phyloP scores from a whole-genome alignment of 2,888 invertebrate species.

The Nudaria mundana region DNA sequence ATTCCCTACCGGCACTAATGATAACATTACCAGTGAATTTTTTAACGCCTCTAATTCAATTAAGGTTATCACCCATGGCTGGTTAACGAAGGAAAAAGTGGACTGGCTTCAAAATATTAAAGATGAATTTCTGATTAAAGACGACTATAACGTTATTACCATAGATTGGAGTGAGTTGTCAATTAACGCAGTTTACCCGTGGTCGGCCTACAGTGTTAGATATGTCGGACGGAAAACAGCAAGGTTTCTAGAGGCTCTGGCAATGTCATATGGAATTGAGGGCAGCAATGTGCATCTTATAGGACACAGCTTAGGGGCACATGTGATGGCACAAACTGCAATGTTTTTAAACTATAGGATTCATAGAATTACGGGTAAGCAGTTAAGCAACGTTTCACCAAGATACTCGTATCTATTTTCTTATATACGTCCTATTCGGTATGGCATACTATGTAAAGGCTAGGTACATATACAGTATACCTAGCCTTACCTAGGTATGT shows the following conservation, averaged over 20 bases:
- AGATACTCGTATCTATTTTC: too few species aligned
- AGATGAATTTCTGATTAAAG: constrained; percentile 54
- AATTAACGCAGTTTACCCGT: constrained; percentile 59
- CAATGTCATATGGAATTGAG: constrained; percentile 34
- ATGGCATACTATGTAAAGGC: not conserved
- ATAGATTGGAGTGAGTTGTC: constrained; percentile 73
- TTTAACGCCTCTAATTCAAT: constrained; percentile 65
- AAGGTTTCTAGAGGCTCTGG: constrained; percentile 47
- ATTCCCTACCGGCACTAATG: constrained; percentile 39
- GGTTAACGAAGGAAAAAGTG: constrained; percentile 64
- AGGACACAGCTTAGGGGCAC: constrained; percentile 82
- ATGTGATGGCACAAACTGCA: constrained; percentile 82
- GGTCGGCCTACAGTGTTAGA: constrained; percentile 65
- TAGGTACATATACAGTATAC: too few species aligned
- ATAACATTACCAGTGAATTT: constrained; percentile 43
- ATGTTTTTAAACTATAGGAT: constrained; percentile 64
- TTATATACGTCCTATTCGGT: not conserved
- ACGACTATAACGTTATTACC: constrained; percentile 73
- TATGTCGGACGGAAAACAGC: constrained; percentile 64
- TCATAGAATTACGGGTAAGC: constrained; percentile 81
- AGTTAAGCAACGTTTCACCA: too few species aligned
- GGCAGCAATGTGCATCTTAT: constrained; percentile 59
- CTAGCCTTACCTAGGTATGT: too few species aligned
- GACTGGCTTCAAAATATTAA: constrained; percentile 67
- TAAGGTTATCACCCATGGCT: constrained; percentile 79